Evolutionary conservation across 2,113 vertebrate genomes (phyloP).

Genomic region (Hippoglossus stenolepis): DNA sequence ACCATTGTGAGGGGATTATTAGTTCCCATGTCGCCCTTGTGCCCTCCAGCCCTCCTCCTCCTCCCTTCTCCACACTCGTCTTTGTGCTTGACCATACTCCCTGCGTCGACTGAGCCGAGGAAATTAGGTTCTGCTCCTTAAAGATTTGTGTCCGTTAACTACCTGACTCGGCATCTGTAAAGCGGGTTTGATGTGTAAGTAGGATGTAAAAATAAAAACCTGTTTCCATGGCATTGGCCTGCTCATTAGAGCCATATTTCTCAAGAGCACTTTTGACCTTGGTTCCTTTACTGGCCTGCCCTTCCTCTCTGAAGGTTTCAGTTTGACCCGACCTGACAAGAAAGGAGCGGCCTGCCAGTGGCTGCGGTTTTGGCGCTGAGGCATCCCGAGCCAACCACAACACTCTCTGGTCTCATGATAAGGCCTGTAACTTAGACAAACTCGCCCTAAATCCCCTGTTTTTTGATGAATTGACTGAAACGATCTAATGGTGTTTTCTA

Average conservation of each 20-base stretch:
- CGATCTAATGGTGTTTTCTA: constrained; percentile 65
- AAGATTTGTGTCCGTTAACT: constrained; percentile 47
- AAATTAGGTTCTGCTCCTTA: constrained; percentile 57
- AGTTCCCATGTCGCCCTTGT: constrained; percentile 65
- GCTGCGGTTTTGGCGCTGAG: constrained; percentile 55
- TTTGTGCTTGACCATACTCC: constrained; percentile 65
- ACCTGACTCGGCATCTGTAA: constrained; percentile 54
- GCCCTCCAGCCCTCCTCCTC: constrained; percentile 32
- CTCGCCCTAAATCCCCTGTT: constrained; percentile 45
- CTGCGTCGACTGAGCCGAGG: constrained; percentile 48
- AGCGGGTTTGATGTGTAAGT: constrained; percentile 35
- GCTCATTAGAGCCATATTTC: constrained; percentile 29
- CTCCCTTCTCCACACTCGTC: constrained; percentile 46
- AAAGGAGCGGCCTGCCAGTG: constrained; percentile 52
- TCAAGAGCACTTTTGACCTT: constrained; percentile 31
- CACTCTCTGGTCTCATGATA: constrained; percentile 53
- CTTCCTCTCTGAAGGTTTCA: constrained; percentile 46
- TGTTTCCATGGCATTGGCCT: constrained; percentile 25
- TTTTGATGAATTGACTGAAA: constrained; percentile 67
- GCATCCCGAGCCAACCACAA: constrained; percentile 71
- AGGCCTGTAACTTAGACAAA: constrained; percentile 79
- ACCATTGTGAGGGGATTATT: constrained; percentile 77
- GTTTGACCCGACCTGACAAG: constrained; percentile 52
- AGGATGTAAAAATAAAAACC: constrained; percentile 4
- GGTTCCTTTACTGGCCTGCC: constrained; percentile 33